Evolutionary conservation across 2,113 vertebrate genomes (phyloP).

Genomic region (Phoxinus phoxinus): DNA sequence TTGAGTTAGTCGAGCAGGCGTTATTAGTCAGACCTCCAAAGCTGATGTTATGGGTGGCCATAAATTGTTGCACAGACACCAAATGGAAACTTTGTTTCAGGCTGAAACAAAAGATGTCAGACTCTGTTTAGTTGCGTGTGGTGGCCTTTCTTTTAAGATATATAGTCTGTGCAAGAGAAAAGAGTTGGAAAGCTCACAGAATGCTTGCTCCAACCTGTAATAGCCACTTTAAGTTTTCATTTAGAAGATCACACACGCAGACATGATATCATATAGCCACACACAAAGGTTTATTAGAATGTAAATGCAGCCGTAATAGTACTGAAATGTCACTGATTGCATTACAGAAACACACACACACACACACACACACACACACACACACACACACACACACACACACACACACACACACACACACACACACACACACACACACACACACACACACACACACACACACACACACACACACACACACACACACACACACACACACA

Average conservation of each 20-base stretch:
- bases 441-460: conserved; percentile 43
- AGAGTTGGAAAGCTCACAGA: conserved; percentile 51
- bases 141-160: conserved; percentile 57
- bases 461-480: conserved; percentile 47
- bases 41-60: conserved; percentile 44
- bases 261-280: conserved; percentile 7
- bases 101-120: conserved; percentile 54
- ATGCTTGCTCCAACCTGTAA: conserved; percentile 57
- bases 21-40: conserved; percentile 43
- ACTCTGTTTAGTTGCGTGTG: conserved; percentile 43
- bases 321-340: neutral
- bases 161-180: conserved; percentile 27
- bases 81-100: conserved; percentile 55
- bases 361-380: conserved; percentile 52
- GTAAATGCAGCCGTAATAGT: neutral
- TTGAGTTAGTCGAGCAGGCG: neutral
- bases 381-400: conserved; percentile 43
- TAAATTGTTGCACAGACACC: conserved; percentile 44
- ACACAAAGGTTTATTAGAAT: neutral
- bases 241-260: conserved; percentile 26
- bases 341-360: conserved; percentile 32
- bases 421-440: conserved; percentile 52
- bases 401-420: conserved; percentile 48
- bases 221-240: conserved; percentile 46
- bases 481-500: conserved; percentile 44